Percentiles rank a stretch among this genome's conserved stretches.
These are phyloP conservation scores for Aeoliscus strigatus DNA, from an alignment of 2,797 vertebrate genomes.

Conservation along the genomic window DNA sequence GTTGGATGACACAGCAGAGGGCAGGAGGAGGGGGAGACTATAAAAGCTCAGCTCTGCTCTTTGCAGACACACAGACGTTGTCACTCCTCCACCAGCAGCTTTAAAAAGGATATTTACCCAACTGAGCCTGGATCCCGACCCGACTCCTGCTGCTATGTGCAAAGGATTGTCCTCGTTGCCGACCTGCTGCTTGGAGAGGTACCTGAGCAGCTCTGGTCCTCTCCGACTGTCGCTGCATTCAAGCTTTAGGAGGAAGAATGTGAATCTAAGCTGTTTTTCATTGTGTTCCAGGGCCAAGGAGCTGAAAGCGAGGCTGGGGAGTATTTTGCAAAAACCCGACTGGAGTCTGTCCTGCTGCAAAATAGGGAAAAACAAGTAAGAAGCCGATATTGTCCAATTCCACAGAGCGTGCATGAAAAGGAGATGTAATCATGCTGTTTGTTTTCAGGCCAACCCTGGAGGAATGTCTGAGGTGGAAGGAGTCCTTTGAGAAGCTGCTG, in stretches of 20 bases:
- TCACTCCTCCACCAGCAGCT: constrained; percentile 21
- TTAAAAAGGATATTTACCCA: constrained; percentile 38
- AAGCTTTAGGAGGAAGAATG: background rate
- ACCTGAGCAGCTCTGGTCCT: too few relatives aligned
- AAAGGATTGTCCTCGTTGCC: constrained; percentile 79
- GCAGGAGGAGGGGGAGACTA: constrained; percentile 44
- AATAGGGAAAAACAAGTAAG: constrained; percentile 73
- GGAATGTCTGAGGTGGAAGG: constrained; percentile 87
- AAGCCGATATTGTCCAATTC: background rate
- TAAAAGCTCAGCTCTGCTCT: constrained; percentile 57
- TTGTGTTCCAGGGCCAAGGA: constrained; percentile 82
- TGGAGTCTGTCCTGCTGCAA: constrained; percentile 66
- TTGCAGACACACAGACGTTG: constrained; percentile 48
- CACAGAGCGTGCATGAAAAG: background rate
- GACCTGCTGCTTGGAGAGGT: constrained; percentile 88
- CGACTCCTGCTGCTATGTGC: constrained; percentile 73
- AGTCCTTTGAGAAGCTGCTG: constrained; percentile 89
- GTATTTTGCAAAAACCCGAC: constrained; percentile 82
- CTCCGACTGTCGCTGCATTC: too few relatives aligned
- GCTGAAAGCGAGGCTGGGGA: constrained; percentile 83
- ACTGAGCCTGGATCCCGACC: background rate
- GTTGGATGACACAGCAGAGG: constrained; percentile 47
- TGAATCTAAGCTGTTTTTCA: constrained; percentile 24
- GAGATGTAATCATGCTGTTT: constrained; percentile 17
- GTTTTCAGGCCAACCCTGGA: constrained; percentile 81